phyloP scores from a whole-genome alignment of 2,797 vertebrate genomes.

The Rhincodon typus region DNA sequence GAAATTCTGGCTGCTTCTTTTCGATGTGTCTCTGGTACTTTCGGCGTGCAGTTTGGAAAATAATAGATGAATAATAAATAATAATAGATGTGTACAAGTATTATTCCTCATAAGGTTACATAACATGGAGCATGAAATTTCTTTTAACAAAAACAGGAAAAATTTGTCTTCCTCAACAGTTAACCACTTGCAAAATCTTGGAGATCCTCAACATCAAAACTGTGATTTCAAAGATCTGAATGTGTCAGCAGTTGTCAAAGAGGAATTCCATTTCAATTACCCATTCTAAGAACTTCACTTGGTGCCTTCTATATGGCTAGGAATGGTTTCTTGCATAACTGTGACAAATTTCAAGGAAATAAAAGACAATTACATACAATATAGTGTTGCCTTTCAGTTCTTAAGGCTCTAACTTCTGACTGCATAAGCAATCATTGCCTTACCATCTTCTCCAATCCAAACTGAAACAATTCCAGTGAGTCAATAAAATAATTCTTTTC shows the following conservation, averaged over 20 bases:
- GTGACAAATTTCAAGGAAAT: conserved; percentile 6
- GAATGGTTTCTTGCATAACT: neutral
- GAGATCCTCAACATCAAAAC: conserved; percentile 5
- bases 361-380: neutral
- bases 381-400: neutral
- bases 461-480: neutral
- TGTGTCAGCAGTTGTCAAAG: neutral
- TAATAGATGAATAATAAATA: conserved; percentile 56
- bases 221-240: neutral
- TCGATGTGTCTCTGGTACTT: conserved; percentile 77
- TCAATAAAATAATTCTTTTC: neutral
- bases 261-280: neutral
- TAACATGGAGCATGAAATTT: neutral
- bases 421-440: neutral
- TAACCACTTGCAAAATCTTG: conserved; percentile 42
- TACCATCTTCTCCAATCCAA: neutral
- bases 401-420: neutral
- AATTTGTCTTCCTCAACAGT: neutral
- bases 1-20: conserved; percentile 84
- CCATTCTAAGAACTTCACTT: neutral
- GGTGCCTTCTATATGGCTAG: neutral
- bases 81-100: conserved; percentile 46
- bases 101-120: neutral
- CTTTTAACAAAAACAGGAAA: neutral
- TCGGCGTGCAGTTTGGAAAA: conserved; percentile 86